Evolutionary conservation across 1,140 invertebrate species (phyloP).

Genomic region (Drosophila kikkawai): DNA sequence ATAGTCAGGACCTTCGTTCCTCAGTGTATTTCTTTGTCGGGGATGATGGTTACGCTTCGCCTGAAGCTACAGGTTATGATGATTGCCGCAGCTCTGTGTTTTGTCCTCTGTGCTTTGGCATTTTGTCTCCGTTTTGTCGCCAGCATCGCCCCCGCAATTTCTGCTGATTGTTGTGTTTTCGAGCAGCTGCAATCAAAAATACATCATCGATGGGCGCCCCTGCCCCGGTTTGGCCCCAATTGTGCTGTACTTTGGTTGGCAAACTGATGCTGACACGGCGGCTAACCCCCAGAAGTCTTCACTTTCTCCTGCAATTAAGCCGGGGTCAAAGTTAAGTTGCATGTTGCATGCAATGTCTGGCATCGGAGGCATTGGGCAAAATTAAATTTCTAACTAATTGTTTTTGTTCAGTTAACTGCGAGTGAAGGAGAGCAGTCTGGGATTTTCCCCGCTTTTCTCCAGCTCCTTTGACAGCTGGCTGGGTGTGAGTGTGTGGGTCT

Average conservation of each 20-base stretch:
- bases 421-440: constrained; percentile 51
- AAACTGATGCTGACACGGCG: constrained; percentile 69
- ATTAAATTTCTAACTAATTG: constrained; percentile 80
- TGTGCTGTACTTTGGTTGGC: constrained; percentile 5
- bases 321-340: constrained; percentile 57
- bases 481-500: constrained; percentile 27
- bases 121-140: constrained; percentile 64
- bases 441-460: not conserved
- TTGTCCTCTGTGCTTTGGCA: constrained; percentile 46
- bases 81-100: constrained; percentile 48
- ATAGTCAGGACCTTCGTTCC: not conserved
- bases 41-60: constrained; percentile 43
- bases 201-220: constrained; percentile 48
- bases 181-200: constrained; percentile 77
- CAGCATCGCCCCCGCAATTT: constrained; percentile 66
- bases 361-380: constrained; percentile 45
- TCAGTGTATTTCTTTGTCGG: not conserved
- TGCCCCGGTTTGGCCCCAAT: constrained; percentile 18
- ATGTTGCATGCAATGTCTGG: constrained; percentile 66
- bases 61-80: constrained; percentile 82
- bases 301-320: constrained; percentile 66
- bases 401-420: constrained; percentile 52
- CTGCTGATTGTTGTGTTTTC: constrained; percentile 61
- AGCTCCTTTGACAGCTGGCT: constrained; percentile 13
- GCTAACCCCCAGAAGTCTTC: constrained; percentile 56